Evolutionary conservation across 2,888 invertebrate species (phyloP), one percentile per base, ranked within the genome.

Genomic region (Aleiodes testaceus): DNA sequence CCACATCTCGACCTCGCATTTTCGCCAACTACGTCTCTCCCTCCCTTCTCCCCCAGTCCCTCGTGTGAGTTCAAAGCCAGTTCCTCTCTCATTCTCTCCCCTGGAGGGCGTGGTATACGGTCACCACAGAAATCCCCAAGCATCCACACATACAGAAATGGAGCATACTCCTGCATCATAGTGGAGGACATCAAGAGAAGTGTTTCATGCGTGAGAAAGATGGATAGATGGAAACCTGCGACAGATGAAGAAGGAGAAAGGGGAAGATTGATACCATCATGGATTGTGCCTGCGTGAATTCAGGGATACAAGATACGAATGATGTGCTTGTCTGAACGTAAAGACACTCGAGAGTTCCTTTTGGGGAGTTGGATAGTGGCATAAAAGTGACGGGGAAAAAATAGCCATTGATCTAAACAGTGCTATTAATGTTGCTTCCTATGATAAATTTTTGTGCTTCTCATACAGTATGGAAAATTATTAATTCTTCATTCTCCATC

Each of bases 101-200:
- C 59, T 65, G 63, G 73, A 73, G 69, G 73, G 76, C 70, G 76
- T 75, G 73, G 72, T 74, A 36, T 36, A 64, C 72, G 74, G 69
- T 69, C 72, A 72, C 71, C 70, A 44, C 75, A 76, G 75, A 72
- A 74, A 76, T 74, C 72, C 66, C 66, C 69, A 66, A 69, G 61
- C 52, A 69, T 69, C 20, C 69, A 68, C 72, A 72, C 71, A 61
- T 64, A 65, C 66, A 66, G 47, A 64, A 44, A 69, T 36, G 7
- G 36, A 36, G 11, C 72, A 74, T 74, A 70, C 66, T 64, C 55
- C 55, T 69, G 49, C 55, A 70, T 70, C 63, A 63, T 72, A 63
- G 66, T 55, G 22, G 30, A 53, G 44, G 4, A 26, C 26, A 26
- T 26, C 26, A 26, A 26, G 26, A 26, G 26, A 26, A 36, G 36